Evolutionary conservation across 2,797 vertebrate genomes (phyloP).

Genomic region (Chelidonichthys spinosus): DNA sequence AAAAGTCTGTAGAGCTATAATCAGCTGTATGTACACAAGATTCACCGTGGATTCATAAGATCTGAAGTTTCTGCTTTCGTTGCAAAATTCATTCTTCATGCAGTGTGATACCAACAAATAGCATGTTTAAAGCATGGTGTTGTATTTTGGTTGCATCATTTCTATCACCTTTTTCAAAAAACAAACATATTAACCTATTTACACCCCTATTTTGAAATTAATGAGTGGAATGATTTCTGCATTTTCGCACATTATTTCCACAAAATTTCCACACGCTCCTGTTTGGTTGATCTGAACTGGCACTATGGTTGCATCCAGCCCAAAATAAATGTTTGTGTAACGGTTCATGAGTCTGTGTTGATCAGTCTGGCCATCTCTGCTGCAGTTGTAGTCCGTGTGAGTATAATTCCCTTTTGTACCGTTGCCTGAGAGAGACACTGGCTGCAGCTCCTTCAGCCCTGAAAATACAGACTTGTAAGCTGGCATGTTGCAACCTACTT

Average conservation of each 20-base stretch:
- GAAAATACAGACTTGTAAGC: constrained; percentile 48
- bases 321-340: constrained; percentile 33
- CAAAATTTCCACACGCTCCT: constrained; percentile 1
- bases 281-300: constrained; percentile 16
- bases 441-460: constrained; percentile 49
- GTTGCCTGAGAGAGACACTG: constrained; percentile 47
- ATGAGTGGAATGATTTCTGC: constrained; percentile 1
- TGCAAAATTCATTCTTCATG: constrained; percentile 32
- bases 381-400: constrained; percentile 31
- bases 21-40: constrained; percentile 36
- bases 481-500: constrained; percentile 44
- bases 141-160: constrained; percentile 22
- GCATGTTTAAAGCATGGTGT: constrained; percentile 31
- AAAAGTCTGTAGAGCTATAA: constrained; percentile 16
- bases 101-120: constrained; percentile 32
- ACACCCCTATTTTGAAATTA: constrained; percentile 19
- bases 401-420: constrained; percentile 49
- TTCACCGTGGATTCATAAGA: constrained; percentile 31
- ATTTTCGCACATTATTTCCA: constrained; percentile 38
- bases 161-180: constrained; percentile 11
- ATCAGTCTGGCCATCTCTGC: constrained; percentile 30
- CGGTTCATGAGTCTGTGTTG: constrained; percentile 35
- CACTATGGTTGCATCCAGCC: constrained; percentile 7
- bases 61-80: constrained; percentile 17
- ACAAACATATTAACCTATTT: constrained; percentile 21